Evolutionary conservation across 2,113 vertebrate species (phyloP).

Genomic region (Pollachius pollachius): DNA sequence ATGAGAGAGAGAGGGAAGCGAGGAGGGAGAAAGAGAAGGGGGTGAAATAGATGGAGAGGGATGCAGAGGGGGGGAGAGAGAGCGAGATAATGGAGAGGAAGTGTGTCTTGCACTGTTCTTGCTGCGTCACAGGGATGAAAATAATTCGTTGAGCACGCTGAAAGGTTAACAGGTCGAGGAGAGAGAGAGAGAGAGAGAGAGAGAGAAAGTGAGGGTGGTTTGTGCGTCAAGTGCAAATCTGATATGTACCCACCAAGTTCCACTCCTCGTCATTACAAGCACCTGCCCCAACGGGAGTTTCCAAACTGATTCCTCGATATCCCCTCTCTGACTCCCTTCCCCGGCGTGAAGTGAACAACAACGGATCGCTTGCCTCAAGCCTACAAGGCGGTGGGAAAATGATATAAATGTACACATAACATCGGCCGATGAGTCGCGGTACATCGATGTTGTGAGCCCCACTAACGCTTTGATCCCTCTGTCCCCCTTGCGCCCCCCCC

Average conservation of each 20-base stretch:
- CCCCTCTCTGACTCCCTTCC: too few relatives aligned
- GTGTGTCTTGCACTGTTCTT: slow-evolving; percentile 7
- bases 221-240: slow-evolving; percentile 49
- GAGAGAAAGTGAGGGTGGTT: background rate
- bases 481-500: slow-evolving; percentile 9
- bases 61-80: slow-evolving; percentile 8
- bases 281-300: slow-evolving; percentile 55
- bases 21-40: background rate
- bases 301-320: slow-evolving; percentile 24
- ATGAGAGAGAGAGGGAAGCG: background rate
- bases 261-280: slow-evolving; percentile 49
- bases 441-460: background rate
- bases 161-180: slow-evolving; percentile 61
- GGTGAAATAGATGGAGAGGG: slow-evolving; percentile 2
- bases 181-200: background rate
- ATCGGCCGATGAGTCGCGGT: too few relatives aligned
- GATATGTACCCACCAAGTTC: slow-evolving; percentile 56
- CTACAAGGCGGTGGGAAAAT: background rate
- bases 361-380: too few relatives aligned
- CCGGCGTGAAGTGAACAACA: too few relatives aligned
- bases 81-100: background rate
- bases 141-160: slow-evolving; percentile 36
- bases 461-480: slow-evolving; percentile 35
- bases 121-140: slow-evolving; percentile 54
- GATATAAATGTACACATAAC: background rate